These are phyloP conservation scores for Mesitornis unicolor DNA, from an alignment of 2,113 vertebrate species.

Conservation along the genomic window DNA sequence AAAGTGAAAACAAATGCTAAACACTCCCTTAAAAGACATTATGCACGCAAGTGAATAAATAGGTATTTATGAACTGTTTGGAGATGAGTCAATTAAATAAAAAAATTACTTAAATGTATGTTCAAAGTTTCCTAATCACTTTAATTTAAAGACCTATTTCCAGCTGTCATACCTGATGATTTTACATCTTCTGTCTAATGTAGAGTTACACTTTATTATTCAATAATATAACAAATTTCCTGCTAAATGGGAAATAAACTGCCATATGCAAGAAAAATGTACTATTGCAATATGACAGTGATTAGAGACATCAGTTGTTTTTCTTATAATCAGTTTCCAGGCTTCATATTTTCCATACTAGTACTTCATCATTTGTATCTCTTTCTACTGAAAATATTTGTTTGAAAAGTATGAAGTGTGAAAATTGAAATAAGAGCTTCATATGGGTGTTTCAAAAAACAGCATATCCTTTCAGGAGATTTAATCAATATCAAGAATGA, in stretches of 20 bases:
- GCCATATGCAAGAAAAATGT: background rate
- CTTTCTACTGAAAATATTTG: conserved; percentile 4
- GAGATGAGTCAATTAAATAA: background rate
- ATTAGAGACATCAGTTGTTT: background rate
- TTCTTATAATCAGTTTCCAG: background rate
- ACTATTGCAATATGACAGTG: background rate
- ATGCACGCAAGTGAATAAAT: background rate
- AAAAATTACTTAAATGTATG: background rate
- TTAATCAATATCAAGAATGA: conserved; percentile 40
- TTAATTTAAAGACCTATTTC: background rate
- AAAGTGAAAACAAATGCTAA: background rate
- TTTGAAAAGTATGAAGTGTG: background rate
- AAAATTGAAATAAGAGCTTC: conserved; percentile 31
- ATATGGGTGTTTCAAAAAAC: background rate
- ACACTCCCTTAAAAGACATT: background rate
- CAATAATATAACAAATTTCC: background rate
- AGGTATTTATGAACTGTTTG: background rate
- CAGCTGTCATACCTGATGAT: background rate
- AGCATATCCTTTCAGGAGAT: background rate
- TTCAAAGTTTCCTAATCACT: background rate
- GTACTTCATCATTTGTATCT: background rate
- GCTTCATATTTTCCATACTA: background rate
- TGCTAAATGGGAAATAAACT: background rate
- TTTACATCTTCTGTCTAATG: background rate
- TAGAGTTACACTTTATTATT: background rate